Evolutionary conservation across 2,888 invertebrate genomes (phyloP).

Genomic region (Flexamia atlantica): DNA sequence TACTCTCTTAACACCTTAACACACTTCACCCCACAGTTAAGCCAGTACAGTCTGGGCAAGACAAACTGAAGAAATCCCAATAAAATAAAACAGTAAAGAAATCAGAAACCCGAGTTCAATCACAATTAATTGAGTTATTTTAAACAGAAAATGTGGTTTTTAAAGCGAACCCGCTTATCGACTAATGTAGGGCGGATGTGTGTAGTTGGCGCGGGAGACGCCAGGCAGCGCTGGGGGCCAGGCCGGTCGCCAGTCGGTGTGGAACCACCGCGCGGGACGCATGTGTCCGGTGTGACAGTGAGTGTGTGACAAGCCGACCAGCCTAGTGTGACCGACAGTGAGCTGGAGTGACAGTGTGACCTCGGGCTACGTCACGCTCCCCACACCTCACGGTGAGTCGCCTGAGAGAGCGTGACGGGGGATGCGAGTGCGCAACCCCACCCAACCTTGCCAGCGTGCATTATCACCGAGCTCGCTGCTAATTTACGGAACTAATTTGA

Average conservation of each 20-base stretch:
- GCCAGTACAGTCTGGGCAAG: too few relatives aligned
- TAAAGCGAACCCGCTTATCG: not conserved
- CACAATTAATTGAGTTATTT: not conserved
- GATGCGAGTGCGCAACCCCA: not conserved
- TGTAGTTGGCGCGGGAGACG: not conserved
- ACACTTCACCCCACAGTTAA: too few relatives aligned
- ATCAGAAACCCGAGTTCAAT: not conserved
- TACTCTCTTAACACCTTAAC: too few relatives aligned
- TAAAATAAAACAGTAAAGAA: not conserved
- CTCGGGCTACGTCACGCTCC: not conserved
- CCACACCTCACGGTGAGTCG: not conserved
- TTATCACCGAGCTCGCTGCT: too few relatives aligned
- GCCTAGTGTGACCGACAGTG: not conserved
- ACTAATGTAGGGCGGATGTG: constrained; percentile 5
- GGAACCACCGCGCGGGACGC: not conserved
- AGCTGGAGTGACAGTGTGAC: not conserved
- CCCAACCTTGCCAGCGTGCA: not conserved
- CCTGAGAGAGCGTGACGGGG: not conserved
- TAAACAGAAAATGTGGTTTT: constrained; percentile 5
- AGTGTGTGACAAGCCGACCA: not conserved
- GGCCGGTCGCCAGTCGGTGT: not conserved
- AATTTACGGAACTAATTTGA: too few relatives aligned
- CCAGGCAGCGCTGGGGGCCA: not conserved
- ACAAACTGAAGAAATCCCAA: not conserved
- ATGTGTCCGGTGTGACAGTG: not conserved